Evolutionary conservation across 1,140 invertebrate genomes (phyloP), one percentile per base, ranked within the genome.

Genomic region (Conus ventricosus): DNA sequence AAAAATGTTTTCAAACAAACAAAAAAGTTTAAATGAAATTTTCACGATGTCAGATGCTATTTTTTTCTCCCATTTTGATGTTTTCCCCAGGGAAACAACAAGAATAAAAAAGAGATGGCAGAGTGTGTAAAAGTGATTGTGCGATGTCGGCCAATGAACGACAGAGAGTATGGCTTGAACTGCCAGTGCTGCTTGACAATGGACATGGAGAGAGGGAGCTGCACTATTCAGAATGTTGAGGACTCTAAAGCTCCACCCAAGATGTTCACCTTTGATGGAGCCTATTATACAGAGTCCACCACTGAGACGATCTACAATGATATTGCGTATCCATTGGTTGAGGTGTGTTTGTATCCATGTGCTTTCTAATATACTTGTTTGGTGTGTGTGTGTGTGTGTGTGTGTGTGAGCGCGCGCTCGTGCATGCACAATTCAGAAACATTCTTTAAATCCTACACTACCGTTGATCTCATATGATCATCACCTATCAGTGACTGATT

Each of bases 121-220:
- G 98, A 99, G 96, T 96, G 97, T 90, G 98, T 99, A 39, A 98
- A 97, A 96, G 98, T 99, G n/a, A 97, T 98, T 83, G 97, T 98
- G 88, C 96, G 98, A 95, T 99, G 98, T 96, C 97, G 98, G 71
- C 98, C 98, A 25, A 97, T 98, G 96, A 98, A 98, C 95, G 95
- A 96, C 85, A 95, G 97, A 91, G 97, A 98, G 95, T 96, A 96
- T 87, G 96, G 96, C 81, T 93, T 97, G 25, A 97, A 97, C 87
- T 97, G 97, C 94, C 94, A 98, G 97, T 96, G 96, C 93, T 97
- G 98, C 57, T 96, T 99, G 27, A 96, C 96, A 85, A 97, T 98
- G 95, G 97, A 97, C 88, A 88, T 94, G 20, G 93, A 94, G 23
- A 93, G 95, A 88, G 96, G 96, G 55, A 95, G 96, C 85, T 97